phyloP scores from a whole-genome alignment of 2,888 invertebrate species.

The Monochamus alternatus region DNA sequence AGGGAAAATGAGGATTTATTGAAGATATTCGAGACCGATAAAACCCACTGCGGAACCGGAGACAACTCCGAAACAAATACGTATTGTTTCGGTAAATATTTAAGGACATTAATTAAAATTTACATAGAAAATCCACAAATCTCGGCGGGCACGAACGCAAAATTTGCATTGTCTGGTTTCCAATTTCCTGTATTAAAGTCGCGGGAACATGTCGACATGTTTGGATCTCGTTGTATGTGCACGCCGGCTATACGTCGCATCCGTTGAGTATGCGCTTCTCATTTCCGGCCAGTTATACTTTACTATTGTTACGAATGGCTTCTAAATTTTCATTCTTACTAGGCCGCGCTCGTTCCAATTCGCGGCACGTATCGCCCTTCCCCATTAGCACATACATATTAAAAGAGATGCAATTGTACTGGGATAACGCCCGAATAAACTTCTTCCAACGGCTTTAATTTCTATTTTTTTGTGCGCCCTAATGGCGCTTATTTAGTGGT shows the following conservation, averaged over 20 bases:
- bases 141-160: constrained; percentile 47
- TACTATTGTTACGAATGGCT: constrained; percentile 50
- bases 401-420: constrained; percentile 64
- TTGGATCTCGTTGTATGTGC: constrained; percentile 47
- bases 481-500: constrained; percentile 14
- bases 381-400: constrained; percentile 64
- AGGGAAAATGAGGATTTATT: background rate
- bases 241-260: constrained; percentile 37
- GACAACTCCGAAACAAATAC: constrained; percentile 45
- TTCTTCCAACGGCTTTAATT: constrained; percentile 56
- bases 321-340: constrained; percentile 57
- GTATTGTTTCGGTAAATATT: constrained; percentile 51
- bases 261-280: constrained; percentile 56
- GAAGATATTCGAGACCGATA: background rate
- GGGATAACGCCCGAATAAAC: constrained; percentile 64
- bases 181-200: constrained; percentile 66
- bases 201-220: constrained; percentile 54
- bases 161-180: constrained; percentile 67
- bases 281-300: constrained; percentile 66
- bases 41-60: constrained; percentile 17
- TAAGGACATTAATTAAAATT: constrained; percentile 57
- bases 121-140: constrained; percentile 58
- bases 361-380: constrained; percentile 63
- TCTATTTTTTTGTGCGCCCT: constrained; percentile 45
- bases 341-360: constrained; percentile 58